Conservation (phyloP, 1,140 invertebrate species). For the Apocrypta bakeri region DNA sequence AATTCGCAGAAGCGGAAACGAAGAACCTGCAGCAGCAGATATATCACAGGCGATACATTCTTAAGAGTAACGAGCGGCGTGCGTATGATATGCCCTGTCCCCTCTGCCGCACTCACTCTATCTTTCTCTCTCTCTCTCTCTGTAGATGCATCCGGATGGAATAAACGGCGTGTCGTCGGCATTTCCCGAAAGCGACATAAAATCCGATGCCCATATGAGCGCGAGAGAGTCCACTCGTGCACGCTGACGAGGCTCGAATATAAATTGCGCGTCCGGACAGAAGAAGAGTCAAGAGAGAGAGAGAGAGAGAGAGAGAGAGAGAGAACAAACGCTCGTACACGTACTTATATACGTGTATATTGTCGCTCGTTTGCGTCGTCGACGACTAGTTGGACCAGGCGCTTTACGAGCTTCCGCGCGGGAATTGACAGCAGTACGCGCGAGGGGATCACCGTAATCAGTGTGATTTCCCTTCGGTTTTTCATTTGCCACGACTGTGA, state of each 20-base stretch:
- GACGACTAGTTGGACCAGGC: neutral
- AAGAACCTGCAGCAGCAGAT: neutral
- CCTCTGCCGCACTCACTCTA: too few species aligned
- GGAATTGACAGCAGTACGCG: neutral
- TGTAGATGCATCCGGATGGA: slow-evolving; percentile 37
- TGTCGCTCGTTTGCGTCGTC: slow-evolving; percentile 37
- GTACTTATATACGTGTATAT: slow-evolving; percentile 16
- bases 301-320: neutral
- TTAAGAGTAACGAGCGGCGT: slow-evolving; percentile 2
- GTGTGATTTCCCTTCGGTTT: neutral
- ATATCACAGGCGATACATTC: slow-evolving; percentile 22
- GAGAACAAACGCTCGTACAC: slow-evolving; percentile 6
- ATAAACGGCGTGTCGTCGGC: slow-evolving; percentile 19
- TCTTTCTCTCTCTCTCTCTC: too few species aligned
- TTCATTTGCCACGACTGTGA: neutral
- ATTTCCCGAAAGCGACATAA: slow-evolving; percentile 52
- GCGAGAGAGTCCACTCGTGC: neutral
- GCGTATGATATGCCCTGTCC: neutral
- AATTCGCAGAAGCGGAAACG: neutral
- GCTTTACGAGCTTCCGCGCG: slow-evolving; percentile 44
- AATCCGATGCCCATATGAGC: slow-evolving; percentile 46
- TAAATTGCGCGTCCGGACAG: slow-evolving; percentile 35
- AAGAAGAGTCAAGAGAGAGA: neutral
- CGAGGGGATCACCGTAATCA: neutral
- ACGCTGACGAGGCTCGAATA: slow-evolving; percentile 41